Conservation (phyloP, 2,797 vertebrate species). For the Pseudopleuronectes americanus region DNA sequence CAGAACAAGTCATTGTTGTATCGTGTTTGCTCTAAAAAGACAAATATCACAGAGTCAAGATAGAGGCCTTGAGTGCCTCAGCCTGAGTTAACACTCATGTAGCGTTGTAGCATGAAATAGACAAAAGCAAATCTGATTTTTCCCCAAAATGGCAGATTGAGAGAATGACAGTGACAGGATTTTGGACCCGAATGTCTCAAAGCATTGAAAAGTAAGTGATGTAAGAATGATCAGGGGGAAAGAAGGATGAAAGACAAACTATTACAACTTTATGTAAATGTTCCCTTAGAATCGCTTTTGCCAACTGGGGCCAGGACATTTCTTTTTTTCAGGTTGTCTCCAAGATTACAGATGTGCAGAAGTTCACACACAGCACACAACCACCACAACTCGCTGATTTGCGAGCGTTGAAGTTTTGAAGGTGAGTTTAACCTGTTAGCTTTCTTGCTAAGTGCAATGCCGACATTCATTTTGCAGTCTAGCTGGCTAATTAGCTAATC, state of each 20-base stretch:
- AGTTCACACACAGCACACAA: too few relatives aligned
- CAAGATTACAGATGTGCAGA: too few relatives aligned
- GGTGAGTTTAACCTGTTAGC: background rate
- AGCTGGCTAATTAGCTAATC: background rate
- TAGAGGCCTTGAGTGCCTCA: background rate
- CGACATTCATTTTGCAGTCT: background rate
- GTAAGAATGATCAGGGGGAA: background rate
- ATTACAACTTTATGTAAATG: too few relatives aligned
- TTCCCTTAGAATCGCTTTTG: too few relatives aligned
- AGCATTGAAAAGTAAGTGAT: background rate
- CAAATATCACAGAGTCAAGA: background rate
- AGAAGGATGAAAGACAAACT: too few relatives aligned
- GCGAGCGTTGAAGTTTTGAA: too few relatives aligned
- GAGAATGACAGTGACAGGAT: background rate
- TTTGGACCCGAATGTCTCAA: background rate
- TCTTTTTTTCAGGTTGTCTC: background rate
- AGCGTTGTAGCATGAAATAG: background rate
- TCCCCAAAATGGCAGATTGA: too few relatives aligned
- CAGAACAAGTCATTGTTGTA: constrained; percentile 47
- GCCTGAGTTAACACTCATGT: background rate
- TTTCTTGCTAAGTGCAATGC: background rate
- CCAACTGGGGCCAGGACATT: too few relatives aligned
- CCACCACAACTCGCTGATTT: too few relatives aligned
- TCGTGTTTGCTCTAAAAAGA: constrained; percentile 24
- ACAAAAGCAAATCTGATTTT: background rate